A percentile compares a stretch with the other conserved stretches of the same genome.
These are phyloP conservation scores for Platycercus adscitus DNA, from an alignment of 2,113 vertebrate genomes.

Conservation along the genomic window DNA sequence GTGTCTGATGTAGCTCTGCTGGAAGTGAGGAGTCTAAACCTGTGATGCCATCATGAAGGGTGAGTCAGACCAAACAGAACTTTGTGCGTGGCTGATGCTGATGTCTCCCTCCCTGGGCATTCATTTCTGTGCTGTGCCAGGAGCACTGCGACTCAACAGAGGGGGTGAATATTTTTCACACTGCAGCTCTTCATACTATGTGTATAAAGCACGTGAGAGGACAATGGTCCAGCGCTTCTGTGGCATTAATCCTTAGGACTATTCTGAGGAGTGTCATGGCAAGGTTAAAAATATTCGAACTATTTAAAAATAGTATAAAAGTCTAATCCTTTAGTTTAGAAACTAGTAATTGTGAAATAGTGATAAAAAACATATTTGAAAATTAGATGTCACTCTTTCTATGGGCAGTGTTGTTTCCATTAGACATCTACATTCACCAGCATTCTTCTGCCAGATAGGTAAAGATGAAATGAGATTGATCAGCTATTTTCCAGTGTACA, in stretches of 20 bases:
- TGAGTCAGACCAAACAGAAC: background rate
- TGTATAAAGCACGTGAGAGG: background rate
- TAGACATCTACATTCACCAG: background rate
- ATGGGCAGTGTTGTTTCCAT: background rate
- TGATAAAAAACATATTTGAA: background rate
- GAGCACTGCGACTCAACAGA: background rate
- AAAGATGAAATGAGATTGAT: background rate
- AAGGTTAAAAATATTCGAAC: background rate
- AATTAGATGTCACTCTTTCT: background rate
- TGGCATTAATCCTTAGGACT: background rate
- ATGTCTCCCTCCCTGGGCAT: background rate
- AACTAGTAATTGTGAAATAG: background rate
- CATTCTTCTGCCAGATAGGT: background rate
- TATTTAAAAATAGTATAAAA: background rate
- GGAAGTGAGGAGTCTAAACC: background rate
- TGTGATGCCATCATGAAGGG: background rate
- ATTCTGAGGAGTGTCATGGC: background rate
- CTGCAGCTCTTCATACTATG: background rate
- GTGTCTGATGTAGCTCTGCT: background rate
- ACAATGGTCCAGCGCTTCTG: accelerated
- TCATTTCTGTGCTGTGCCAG: background rate
- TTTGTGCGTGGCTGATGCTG: background rate
- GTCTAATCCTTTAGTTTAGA: background rate
- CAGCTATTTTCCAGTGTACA: background rate
- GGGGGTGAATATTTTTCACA: background rate